phyloP scores from a whole-genome alignment of 2,113 vertebrate species.

The Dromaius novaehollandiae region DNA sequence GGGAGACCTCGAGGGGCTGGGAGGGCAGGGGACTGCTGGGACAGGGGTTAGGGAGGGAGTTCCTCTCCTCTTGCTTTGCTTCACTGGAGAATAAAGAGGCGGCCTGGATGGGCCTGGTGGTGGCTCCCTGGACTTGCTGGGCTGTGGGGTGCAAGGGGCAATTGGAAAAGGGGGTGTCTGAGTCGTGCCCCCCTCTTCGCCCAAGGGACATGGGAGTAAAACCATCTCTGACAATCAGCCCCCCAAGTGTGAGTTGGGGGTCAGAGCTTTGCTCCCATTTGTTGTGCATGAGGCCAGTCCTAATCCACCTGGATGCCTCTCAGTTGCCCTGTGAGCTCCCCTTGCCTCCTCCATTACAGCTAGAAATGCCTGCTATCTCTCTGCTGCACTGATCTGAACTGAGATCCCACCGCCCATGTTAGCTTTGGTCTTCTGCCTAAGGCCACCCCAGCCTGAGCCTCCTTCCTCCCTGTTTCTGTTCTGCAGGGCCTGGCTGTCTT shows the following conservation, averaged over 20 bases:
- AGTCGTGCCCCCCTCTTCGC: background rate
- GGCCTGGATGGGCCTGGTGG: constrained; percentile 43
- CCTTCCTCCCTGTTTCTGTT: background rate
- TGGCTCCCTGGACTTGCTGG: constrained; percentile 60
- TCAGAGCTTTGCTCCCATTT: background rate
- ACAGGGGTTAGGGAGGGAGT: background rate
- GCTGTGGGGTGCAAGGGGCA: constrained; percentile 7
- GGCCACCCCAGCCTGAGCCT: background rate
- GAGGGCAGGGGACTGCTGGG: background rate
- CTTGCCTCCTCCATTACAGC: background rate
- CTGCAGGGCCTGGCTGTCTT: background rate
- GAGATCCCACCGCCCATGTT: background rate
- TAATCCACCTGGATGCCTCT: background rate
- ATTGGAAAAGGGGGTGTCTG: background rate
- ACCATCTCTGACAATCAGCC: too few species aligned
- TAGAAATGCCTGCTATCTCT: background rate
- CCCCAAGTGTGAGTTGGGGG: background rate
- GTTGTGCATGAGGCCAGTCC: background rate
- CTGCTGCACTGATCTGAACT: background rate
- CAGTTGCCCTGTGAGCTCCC: background rate
- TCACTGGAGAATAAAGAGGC: constrained; percentile 65
- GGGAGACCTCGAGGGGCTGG: background rate
- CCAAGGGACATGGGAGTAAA: background rate
- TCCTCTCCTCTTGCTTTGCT: constrained; percentile 53
- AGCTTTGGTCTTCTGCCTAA: background rate